These are phyloP conservation scores for Trichoplusia ni DNA, from an alignment of 1,140 invertebrate genomes.

Conservation along the genomic window DNA sequence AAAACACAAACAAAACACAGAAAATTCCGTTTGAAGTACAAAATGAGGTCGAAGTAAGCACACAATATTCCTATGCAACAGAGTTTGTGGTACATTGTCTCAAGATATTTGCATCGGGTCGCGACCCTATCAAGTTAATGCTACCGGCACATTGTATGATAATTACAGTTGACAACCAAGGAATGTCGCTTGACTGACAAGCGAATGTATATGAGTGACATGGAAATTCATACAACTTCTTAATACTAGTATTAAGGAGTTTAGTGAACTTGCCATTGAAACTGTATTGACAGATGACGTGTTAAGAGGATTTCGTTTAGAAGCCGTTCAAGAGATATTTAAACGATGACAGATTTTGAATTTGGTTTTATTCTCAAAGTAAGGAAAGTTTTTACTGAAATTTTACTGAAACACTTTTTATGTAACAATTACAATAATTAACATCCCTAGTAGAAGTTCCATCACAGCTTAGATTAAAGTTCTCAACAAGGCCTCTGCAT, in stretches of 20 bases:
- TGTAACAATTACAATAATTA: no score
- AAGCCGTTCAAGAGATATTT: neutral
- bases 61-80: neutral
- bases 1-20: no score
- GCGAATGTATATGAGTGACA: conserved; percentile 23
- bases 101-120: conserved; percentile 42
- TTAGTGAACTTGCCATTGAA: conserved; percentile 15
- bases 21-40: neutral
- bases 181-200: conserved; percentile 27
- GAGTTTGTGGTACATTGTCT: conserved; percentile 30
- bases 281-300: conserved; percentile 27
- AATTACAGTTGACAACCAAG: conserved; percentile 43
- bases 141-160: conserved; percentile 76
- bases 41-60: neutral
- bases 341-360: no score
- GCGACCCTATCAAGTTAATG: conserved; percentile 36
- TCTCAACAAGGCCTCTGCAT: no score
- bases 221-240: no score
- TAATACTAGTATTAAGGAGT: no score
- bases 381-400: no score
- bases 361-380: no score
- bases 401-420: no score
- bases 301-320: conserved; percentile 25
- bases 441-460: no score
- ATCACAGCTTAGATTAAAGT: no score